phyloP scores from a whole-genome alignment of 2,113 vertebrate species.

The Coptodon bakossiorum region DNA sequence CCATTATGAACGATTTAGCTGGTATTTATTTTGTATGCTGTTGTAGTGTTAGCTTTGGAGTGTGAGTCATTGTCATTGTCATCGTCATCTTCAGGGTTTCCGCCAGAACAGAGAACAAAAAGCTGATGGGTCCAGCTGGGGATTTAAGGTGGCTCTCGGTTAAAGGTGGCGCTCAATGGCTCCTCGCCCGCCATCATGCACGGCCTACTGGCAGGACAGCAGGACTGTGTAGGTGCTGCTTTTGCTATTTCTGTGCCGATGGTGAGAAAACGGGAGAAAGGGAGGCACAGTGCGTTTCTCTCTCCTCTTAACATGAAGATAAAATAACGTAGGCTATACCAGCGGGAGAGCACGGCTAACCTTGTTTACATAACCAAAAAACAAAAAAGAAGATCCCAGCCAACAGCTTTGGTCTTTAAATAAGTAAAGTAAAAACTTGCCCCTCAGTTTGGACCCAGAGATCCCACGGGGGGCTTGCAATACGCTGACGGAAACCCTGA shows the following conservation, averaged over 20 bases:
- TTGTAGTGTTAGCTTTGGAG: background rate
- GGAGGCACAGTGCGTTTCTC: background rate
- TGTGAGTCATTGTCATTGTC: conserved; percentile 5
- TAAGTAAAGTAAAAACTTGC: background rate
- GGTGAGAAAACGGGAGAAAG: background rate
- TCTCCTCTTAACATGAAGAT: background rate
- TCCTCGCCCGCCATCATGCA: background rate
- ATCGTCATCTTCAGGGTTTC: background rate
- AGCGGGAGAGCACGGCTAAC: background rate
- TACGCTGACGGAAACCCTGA: background rate
- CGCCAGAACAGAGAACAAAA: background rate
- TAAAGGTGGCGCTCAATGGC: background rate
- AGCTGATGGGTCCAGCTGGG: background rate
- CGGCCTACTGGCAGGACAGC: background rate
- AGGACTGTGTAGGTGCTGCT: background rate
- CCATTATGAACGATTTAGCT: conserved; percentile 8
- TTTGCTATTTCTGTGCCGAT: background rate
- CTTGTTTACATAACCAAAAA: background rate
- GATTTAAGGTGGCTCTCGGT: background rate
- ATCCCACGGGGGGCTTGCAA: background rate
- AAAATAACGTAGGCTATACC: background rate
- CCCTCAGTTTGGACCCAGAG: background rate
- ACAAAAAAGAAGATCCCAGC: background rate
- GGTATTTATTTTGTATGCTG: conserved; percentile 56
- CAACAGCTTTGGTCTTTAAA: background rate